Conservation (phyloP, 1,140 invertebrate species). For the Trinorchestia longiramus region DNA sequence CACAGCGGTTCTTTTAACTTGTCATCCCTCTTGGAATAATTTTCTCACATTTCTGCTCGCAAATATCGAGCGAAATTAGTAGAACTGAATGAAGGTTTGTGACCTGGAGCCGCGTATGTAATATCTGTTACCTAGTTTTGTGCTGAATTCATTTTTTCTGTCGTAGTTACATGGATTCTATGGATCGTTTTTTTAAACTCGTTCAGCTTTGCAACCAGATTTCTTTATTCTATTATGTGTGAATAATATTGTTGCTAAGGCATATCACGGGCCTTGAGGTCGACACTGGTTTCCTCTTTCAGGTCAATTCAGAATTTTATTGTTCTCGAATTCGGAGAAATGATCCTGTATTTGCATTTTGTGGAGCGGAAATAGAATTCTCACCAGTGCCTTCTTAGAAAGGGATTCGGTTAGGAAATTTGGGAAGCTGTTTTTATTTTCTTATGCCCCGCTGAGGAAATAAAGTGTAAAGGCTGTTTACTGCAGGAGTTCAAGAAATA, state of each 20-base stretch:
- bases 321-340: neutral
- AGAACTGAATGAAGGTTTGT: too few species aligned
- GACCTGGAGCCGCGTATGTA: too few species aligned
- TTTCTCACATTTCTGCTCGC: neutral
- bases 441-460: neutral
- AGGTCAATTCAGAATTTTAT: neutral
- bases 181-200: neutral
- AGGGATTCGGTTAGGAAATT: neutral
- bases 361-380: neutral
- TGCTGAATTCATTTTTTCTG: too few species aligned
- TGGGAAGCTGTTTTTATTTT: neutral
- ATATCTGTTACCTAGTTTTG: too few species aligned
- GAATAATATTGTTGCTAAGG: neutral
- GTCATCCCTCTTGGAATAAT: neutral
- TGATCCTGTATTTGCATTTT: neutral
- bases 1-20: neutral
- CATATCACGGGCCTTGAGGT: neutral
- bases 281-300: neutral
- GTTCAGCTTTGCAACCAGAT: neutral
- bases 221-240: neutral
- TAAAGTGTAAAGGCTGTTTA: neutral
- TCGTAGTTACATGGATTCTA: neutral
- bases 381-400: neutral
- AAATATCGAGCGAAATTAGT: too few species aligned
- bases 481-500: neutral